Base-by-base conservation (phyloP, 2,888 invertebrate species). In the Limnephilus marmoratus region DNA sequence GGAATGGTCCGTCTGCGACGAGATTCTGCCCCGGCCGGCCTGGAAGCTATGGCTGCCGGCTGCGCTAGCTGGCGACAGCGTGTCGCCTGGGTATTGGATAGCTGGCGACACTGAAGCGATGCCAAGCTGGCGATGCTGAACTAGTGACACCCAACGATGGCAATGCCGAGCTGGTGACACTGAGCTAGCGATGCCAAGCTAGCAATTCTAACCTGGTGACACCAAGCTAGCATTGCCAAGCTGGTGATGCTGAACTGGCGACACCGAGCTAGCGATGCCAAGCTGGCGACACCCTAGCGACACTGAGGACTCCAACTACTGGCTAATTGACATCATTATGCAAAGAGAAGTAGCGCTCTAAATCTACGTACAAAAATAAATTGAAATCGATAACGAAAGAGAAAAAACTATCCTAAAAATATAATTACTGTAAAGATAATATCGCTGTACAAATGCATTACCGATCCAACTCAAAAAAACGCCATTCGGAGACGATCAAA, bases 281-380 rank as follows among this genome's bases (percentile, higher is more conserved):
- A 68, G 31, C 31, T 41, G 81, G 29, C n/a, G 82, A 81, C n/a
- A 91, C 29, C 89, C 91, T 90, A 85, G 91, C 91, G 83, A 91
- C 91, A 90, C 91, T 91, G 91, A 91, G 24, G 80, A 87, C 49
- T 41, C 82, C 53, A 53, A 81, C 89, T 83, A 83, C 82, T 37
- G 7, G 68, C 91, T 91, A 91, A 91, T 88, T 91, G 82, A 91
- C 91, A 83, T 91, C 37, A 53, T 87, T 49, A 31, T 53, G 53
- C 31, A 87, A 87, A 87, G 87, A 83, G 31, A 87, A 29, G 45
- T 49, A 87, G 87, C 34, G 49, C 49, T 68, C 82, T 85, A 91
- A 29, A 45, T 88, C 88, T 91, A 91, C 37, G 81, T 92, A 92
- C 90, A 92, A 92, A 92, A 92, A 92, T 92, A 92, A 92, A 92